These are phyloP conservation scores for Trichoplusia ni DNA, from an alignment of 1,140 invertebrate species.

Conservation along the genomic window DNA sequence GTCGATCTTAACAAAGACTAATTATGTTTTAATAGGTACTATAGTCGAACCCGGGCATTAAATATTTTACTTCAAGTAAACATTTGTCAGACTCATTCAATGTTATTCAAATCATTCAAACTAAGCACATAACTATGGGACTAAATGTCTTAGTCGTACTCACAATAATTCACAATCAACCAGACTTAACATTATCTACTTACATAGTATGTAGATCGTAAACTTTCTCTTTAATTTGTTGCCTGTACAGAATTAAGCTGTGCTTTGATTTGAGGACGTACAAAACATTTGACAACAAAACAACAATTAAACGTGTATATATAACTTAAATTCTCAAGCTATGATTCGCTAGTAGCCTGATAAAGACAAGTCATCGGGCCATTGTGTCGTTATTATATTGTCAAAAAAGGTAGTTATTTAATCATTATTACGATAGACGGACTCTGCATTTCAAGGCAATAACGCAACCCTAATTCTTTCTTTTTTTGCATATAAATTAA, in stretches of 20 bases:
- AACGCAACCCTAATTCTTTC: not conserved
- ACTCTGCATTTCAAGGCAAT: not conserved
- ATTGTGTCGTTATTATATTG: not conserved
- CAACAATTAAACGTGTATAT: not conserved
- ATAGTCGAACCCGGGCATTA: no score
- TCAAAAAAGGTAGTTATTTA: not conserved
- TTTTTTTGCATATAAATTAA: constrained; percentile 4
- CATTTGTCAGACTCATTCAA: no score
- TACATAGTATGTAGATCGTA: constrained; percentile 18
- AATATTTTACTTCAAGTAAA: no score
- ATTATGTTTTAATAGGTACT: no score
- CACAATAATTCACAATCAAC: not conserved
- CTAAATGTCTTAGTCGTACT: not conserved
- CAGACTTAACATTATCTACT: constrained; percentile 6
- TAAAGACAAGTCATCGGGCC: not conserved
- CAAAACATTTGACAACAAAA: not conserved
- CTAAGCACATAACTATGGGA: not conserved
- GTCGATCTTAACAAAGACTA: no score
- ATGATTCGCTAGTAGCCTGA: not conserved
- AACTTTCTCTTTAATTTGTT: not conserved
- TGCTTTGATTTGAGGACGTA: not conserved
- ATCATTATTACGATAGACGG: constrained; percentile 8
- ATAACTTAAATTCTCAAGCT: not conserved
- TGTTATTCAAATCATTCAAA: not conserved
- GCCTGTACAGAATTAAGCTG: not conserved